Conservation (phyloP, 2,797 vertebrate species). For the Coranthus polyacanthus region DNA sequence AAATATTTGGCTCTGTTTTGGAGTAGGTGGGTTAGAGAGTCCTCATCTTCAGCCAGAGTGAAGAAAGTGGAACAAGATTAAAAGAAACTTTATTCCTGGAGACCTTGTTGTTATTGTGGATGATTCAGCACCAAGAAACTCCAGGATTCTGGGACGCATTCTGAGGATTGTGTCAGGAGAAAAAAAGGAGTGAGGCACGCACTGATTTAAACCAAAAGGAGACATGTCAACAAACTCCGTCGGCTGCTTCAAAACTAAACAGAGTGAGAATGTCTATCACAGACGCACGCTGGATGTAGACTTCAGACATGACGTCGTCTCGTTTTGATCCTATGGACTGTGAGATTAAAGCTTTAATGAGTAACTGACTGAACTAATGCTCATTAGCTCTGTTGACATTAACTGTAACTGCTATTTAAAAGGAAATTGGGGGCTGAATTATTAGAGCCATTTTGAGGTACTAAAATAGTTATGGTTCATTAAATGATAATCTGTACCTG, state of each 20-base stretch:
- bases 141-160: slow-evolving; percentile 52
- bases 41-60: slow-evolving; percentile 32
- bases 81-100: slow-evolving; percentile 65
- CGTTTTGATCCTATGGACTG: slow-evolving; percentile 1
- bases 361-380: background rate
- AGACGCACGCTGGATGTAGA: background rate
- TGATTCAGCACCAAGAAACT: slow-evolving; percentile 56
- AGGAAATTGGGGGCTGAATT: slow-evolving; percentile 6
- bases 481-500: slow-evolving; percentile 35
- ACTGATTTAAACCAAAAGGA: slow-evolving; percentile 60
- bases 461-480: slow-evolving; percentile 21
- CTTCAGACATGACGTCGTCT: slow-evolving; percentile 3
- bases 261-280: slow-evolving; percentile 13
- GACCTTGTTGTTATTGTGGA: slow-evolving; percentile 48
- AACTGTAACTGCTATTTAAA: slow-evolving; percentile 8
- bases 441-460: slow-evolving; percentile 17
- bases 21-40: slow-evolving; percentile 19
- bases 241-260: slow-evolving; percentile 33
- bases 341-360: slow-evolving; percentile 4
- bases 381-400: slow-evolving; percentile 3
- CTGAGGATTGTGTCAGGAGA: slow-evolving; percentile 34
- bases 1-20: slow-evolving; percentile 18
- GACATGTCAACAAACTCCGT: slow-evolving; percentile 58
- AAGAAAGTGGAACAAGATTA: slow-evolving; percentile 54
- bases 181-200: slow-evolving; percentile 25